A percentile compares a stretch with the other conserved stretches of the same genome.
Conservation (phyloP, 2,113 vertebrate species). For the Poeciliopsis prolifica region DNA sequence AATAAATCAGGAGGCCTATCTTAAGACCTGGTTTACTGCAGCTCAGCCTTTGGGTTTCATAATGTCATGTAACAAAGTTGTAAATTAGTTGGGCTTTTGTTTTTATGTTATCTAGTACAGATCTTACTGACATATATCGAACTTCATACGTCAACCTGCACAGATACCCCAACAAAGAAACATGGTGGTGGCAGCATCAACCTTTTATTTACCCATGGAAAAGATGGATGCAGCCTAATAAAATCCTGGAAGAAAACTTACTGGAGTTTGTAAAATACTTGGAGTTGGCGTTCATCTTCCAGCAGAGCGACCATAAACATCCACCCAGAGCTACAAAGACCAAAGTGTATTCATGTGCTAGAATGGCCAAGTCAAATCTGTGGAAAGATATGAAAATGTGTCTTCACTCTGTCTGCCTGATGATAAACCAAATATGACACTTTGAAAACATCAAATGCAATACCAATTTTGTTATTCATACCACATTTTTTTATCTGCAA, state of each 20-base stretch:
- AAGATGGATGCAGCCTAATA: not conserved
- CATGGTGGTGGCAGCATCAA: no score
- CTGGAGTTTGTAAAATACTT: not conserved
- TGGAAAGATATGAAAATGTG: not conserved
- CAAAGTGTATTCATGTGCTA: not conserved
- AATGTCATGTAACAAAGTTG: no score
- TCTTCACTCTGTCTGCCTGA: not conserved
- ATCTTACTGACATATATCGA: no score
- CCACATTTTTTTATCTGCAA: constrained; percentile 12
- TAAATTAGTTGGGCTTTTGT: no score
- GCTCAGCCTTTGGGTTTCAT: no score
- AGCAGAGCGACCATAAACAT: not conserved
- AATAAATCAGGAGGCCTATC: no score
- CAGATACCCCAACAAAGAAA: no score
- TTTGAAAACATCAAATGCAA: not conserved
- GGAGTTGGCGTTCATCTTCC: not conserved
- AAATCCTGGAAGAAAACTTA: not conserved
- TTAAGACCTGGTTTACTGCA: no score
- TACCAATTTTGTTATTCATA: constrained; percentile 2
- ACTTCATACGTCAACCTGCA: no score
- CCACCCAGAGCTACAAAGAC: not conserved
- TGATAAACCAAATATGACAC: not conserved
- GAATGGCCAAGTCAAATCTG: not conserved
- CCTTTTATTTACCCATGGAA: not conserved
- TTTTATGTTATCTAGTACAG: no score